phyloP scores from a whole-genome alignment of 2,888 invertebrate genomes.

The Philhelius pedissequus region DNA sequence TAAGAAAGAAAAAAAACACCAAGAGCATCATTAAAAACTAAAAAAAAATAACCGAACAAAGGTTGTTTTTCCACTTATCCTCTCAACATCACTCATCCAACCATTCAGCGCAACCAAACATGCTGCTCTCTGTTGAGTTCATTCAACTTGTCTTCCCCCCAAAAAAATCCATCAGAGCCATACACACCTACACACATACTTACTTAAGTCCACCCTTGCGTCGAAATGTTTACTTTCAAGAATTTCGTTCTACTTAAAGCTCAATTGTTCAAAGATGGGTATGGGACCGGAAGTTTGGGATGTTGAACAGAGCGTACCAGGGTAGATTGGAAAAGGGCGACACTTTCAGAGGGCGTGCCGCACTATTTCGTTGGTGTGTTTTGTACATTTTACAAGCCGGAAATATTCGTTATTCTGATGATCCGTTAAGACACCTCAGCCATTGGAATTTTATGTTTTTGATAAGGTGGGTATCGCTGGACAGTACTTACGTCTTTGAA shows the following conservation, averaged over 20 bases:
- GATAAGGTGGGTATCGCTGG: no score
- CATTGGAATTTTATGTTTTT: no score
- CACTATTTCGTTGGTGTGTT: no score
- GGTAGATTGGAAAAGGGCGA: neutral
- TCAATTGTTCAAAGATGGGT: neutral
- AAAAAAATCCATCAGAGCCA: neutral
- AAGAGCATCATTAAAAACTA: constrained; percentile 24
- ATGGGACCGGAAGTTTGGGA: no score
- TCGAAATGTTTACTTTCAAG: constrained; percentile 11
- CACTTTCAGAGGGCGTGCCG: neutral
- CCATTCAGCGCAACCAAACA: constrained; percentile 12
- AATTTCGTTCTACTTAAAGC: constrained; percentile 1
- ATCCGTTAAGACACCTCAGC: no score
- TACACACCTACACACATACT: neutral
- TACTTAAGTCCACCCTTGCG: constrained; percentile 14
- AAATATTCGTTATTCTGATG: no score
- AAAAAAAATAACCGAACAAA: constrained; percentile 21
- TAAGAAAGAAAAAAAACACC: neutral
- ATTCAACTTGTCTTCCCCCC: constrained; percentile 25
- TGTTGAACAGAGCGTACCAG: no score
- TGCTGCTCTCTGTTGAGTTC: constrained; percentile 3
- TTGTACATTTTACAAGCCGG: no score
- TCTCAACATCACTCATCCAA: constrained; percentile 27
- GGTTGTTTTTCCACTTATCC: constrained; percentile 26
- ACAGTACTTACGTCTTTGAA: no score